A percentile compares a stretch with the other conserved stretches of the same genome.
phyloP scores from a whole-genome alignment of 2,113 vertebrate genomes.

The Xenopus tropicalis region UCB_Xtro_10.0 CM004446.2:70666001-70666500 shows the following conservation, averaged over 20 bases:
- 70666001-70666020: constrained; percentile 78
- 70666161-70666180: constrained; percentile 59
- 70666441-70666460: too few relatives aligned
- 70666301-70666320: constrained; percentile 3
- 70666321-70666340: not conserved
- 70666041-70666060: constrained; percentile 67
- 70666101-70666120: constrained; percentile 72
- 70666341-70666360: not conserved
- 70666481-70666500: too few relatives aligned
- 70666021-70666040: constrained; percentile 84
- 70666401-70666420: too few relatives aligned
- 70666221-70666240: constrained; percentile 1
- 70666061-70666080: constrained; percentile 73
- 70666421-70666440: too few relatives aligned
- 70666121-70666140: constrained; percentile 72
- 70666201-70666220: constrained; percentile 38
- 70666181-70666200: constrained; percentile 22
- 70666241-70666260: constrained; percentile 37
- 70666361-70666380: too few relatives aligned
- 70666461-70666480: too few relatives aligned
- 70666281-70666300: constrained; percentile 27
- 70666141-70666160: constrained; percentile 66
- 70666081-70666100: constrained; percentile 72
- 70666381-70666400: too few relatives aligned
- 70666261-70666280: constrained; percentile 25